These are phyloP conservation scores for Crax fasciolata DNA, from an alignment of 2,797 vertebrate genomes.

Conservation along the genomic window DNA sequence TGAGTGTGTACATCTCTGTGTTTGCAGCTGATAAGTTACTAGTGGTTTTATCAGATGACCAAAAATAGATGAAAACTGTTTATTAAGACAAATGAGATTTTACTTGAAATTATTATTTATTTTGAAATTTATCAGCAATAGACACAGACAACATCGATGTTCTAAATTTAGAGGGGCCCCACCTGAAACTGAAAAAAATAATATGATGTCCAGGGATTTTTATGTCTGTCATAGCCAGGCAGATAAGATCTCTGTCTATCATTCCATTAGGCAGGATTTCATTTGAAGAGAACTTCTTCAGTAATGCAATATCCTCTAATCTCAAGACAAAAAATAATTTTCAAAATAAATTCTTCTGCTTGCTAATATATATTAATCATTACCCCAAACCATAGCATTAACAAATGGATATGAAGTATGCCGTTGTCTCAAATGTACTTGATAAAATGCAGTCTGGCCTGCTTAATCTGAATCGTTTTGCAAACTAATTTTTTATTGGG, in stretches of 20 bases:
- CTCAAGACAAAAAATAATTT: background rate
- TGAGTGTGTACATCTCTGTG: background rate
- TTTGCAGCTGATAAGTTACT: background rate
- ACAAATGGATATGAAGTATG: background rate
- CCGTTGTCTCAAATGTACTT: conserved; percentile 7
- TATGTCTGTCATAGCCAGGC: conserved; percentile 10
- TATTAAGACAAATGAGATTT: background rate
- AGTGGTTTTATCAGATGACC: background rate
- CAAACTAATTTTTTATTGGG: conserved; percentile 71
- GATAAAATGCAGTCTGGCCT: conserved; percentile 65
- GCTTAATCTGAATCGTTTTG: conserved; percentile 68
- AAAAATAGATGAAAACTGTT: background rate
- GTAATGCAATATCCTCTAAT: background rate
- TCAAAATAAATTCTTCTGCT: background rate
- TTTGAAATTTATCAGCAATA: background rate
- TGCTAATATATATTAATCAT: background rate
- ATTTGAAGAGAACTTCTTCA: background rate
- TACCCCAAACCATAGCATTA: conserved; percentile 33
- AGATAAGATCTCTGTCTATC: conserved; percentile 8
- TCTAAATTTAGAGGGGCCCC: background rate
- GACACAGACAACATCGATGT: background rate
- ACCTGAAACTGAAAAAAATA: background rate
- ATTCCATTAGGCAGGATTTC: conserved; percentile 45
- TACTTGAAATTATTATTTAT: background rate
- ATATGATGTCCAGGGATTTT: background rate